Conservation (phyloP, 2,797 vertebrate genomes). For the Halcyon smyrnensis region DNA sequence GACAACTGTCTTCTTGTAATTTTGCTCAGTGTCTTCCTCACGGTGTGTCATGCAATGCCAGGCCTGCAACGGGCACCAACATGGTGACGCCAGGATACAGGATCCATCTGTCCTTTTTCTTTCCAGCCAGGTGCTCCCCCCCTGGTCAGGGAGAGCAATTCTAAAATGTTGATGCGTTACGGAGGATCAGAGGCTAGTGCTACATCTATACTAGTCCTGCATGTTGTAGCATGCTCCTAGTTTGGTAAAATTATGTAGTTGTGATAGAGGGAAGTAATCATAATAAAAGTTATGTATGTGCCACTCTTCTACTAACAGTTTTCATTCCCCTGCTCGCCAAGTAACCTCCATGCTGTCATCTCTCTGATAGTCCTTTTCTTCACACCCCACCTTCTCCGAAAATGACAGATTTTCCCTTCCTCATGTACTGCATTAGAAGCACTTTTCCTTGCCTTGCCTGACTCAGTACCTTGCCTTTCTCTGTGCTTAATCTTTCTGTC, state of each 20-base stretch:
- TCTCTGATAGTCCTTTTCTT: not conserved
- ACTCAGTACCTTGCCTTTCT: not conserved
- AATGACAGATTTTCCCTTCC: not conserved
- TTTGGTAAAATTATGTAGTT: not conserved
- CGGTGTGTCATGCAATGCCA: accelerated
- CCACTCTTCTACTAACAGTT: not conserved
- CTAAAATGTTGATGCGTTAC: not conserved
- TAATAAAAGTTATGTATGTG: not conserved
- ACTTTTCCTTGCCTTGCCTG: not conserved
- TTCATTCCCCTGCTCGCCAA: not conserved
- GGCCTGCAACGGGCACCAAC: accelerated
- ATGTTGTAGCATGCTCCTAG: not conserved
- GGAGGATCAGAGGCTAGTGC: not conserved
- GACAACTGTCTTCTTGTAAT: not conserved
- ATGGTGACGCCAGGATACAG: not conserved
- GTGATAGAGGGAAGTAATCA: not conserved
- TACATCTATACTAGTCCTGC: not conserved
- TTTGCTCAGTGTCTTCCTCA: not conserved
- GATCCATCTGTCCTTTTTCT: not conserved
- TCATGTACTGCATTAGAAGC: not conserved
- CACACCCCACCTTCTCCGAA: not conserved
- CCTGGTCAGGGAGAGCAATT: not conserved
- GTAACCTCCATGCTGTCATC: not conserved
- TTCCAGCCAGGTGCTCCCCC: accelerated
- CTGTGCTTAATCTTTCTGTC: not conserved